Base-by-base conservation (phyloP, 2,797 vertebrate genomes). In the Chloroceryle amazona region DNA sequence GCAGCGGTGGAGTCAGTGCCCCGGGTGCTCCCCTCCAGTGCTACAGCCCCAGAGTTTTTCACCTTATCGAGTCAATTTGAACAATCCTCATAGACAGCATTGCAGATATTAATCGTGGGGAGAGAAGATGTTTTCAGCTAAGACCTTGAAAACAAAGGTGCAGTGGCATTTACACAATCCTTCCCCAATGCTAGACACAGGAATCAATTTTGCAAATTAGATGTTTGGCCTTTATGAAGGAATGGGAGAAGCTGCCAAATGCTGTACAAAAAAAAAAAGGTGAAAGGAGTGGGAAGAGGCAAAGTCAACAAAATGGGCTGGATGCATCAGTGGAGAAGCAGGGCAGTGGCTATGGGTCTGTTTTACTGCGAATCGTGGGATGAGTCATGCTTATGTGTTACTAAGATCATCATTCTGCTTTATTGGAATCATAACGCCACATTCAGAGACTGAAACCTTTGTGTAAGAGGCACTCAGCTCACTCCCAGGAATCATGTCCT, bases 341-440 rank as follows among this genome's bases (percentile, higher is more conserved):
- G 17, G 35, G 29, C 1, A 3, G 42, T 49, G 31, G 18, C 2
- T 10, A 8, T 17, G 29, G 26, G 5, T 74, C 41, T 74, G 52
- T 41, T 93, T 78, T 52, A 5, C 31, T 14, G 23, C 13, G 12
- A 85, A 39, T 46, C 31, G 49, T 72, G 60, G 29, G 12, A 26
- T 58, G 49, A 94, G 41, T 54, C 0, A 0, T 51, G 42, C n/a
- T 66, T 72, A 20, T 33, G 18, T 25, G n/a, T 71, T 31, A 29
- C 52, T 61, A 66, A 71, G 22, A 35, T 90, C n/a, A 31, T 42
- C 49, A 86, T 37, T 96, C 76, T 72, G 20, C 46, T 91, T 86
- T 90, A 86, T 44, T 9, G 21, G 49, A 87, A 63, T 39, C 55
- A 47, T 49, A 17, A 46, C 72, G 51, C 21, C 41, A 35, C 4